Evolutionary conservation across 2,113 vertebrate genomes (phyloP).

Genomic region (Physeter macrocephalus): DNA sequence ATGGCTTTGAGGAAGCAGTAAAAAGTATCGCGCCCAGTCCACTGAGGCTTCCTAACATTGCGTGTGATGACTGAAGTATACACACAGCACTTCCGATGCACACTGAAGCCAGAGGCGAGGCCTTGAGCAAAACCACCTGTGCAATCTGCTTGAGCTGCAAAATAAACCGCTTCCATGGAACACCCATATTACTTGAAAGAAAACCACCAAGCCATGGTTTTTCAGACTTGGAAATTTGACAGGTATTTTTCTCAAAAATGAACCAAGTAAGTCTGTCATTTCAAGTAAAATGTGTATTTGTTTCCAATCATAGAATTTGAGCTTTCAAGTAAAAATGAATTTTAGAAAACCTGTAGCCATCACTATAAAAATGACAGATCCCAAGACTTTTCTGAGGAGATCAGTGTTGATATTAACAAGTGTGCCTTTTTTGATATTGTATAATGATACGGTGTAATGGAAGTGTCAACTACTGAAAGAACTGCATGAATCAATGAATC

Average conservation of each 20-base stretch:
- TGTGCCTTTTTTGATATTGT: background rate
- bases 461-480: background rate
- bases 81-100: background rate
- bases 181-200: background rate
- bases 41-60: background rate
- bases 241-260: background rate
- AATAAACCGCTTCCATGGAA: background rate
- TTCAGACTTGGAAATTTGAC: background rate
- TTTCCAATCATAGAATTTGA: background rate
- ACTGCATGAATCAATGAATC: background rate
- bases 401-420: background rate
- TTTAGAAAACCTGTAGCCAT: background rate
- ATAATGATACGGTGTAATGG: background rate
- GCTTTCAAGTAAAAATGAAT: conserved; percentile 14
- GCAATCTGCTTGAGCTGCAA: background rate
- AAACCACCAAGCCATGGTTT: background rate
- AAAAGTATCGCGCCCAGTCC: background rate
- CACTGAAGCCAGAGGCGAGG: background rate
- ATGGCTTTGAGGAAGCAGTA: background rate
- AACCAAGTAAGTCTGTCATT: background rate
- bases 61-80: background rate
- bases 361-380: background rate
- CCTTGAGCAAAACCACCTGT: background rate
- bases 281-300: background rate
- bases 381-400: background rate